Conservation (phyloP, 2,113 vertebrate species). For the Syrmaticus mikado region DNA sequence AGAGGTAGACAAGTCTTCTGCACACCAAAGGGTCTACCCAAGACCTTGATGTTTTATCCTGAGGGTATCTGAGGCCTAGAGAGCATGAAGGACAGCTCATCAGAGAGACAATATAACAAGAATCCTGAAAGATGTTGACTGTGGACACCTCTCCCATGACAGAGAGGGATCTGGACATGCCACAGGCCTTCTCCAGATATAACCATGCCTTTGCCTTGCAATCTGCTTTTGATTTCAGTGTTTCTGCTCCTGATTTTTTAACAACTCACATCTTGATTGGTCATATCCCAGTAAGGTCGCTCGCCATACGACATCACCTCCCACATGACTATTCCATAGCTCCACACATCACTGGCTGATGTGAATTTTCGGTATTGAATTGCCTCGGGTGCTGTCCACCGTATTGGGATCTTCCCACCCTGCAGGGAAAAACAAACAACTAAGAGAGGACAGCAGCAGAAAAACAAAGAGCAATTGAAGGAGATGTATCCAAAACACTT, state of each 20-base stretch:
- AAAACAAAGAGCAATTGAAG: background rate
- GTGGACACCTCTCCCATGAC: background rate
- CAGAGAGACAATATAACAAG: background rate
- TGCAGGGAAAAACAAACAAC: slow-evolving; percentile 8
- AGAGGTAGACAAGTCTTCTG: background rate
- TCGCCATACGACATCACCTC: slow-evolving; percentile 87
- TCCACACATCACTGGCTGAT: slow-evolving; percentile 85
- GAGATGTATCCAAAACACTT: accelerated
- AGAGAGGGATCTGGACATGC: background rate
- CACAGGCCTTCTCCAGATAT: background rate
- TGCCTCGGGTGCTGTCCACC: slow-evolving; percentile 84
- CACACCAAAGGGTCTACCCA: background rate
- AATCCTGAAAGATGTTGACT: background rate
- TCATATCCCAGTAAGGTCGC: slow-evolving; percentile 88
- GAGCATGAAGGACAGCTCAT: background rate
- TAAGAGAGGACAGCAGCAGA: background rate
- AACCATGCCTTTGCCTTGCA: background rate
- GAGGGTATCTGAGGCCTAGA: background rate
- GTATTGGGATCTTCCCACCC: slow-evolving; percentile 86
- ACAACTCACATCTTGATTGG: slow-evolving; percentile 85
- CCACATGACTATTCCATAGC: slow-evolving; percentile 87
- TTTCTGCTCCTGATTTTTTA: background rate
- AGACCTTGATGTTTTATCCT: background rate
- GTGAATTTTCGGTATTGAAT: slow-evolving; percentile 86
- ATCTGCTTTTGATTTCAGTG: background rate